These are phyloP conservation scores for Caenorhabditis angaria DNA, from an alignment of 2,888 invertebrate genomes.

Conservation along the genomic window DNA sequence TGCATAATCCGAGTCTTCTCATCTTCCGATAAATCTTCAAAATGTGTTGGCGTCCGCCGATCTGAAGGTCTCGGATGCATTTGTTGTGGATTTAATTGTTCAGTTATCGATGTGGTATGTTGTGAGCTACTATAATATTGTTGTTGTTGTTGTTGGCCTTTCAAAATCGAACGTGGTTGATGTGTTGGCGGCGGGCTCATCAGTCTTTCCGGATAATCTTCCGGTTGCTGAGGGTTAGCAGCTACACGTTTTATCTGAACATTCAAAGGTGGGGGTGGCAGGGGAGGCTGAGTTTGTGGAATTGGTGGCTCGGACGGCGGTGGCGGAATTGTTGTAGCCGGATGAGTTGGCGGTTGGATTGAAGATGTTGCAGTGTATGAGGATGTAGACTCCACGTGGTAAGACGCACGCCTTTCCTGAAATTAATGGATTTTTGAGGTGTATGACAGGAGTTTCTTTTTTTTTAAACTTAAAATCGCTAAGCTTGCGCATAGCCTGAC, in stretches of 20 bases:
- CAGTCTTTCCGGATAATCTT: conserved; percentile 63
- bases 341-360: conserved; percentile 32
- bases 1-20: conserved; percentile 64
- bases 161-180: conserved; percentile 54
- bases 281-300: conserved; percentile 14
- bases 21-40: conserved; percentile 59
- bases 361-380: conserved; percentile 15
- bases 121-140: conserved; percentile 15
- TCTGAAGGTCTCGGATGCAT: conserved; percentile 46
- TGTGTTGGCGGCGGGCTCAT: conserved; percentile 63
- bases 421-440: conserved; percentile 6
- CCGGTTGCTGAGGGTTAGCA: conserved; percentile 10
- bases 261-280: conserved; percentile 18
- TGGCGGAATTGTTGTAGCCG: not conserved
- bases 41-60: conserved; percentile 51
- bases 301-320: conserved; percentile 4
- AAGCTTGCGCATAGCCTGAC: not conserved
- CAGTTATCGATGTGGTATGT: conserved; percentile 15
- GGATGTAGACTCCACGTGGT: conserved; percentile 38
- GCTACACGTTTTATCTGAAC: conserved; percentile 7
- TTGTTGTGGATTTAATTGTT: conserved; percentile 34
- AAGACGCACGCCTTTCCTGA: conserved; percentile 53
- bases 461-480: not conserved
- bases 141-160: conserved; percentile 25
- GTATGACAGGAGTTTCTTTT: not conserved